Percentiles rank a stretch among this genome's conserved stretches.
Evolutionary conservation across 2,113 vertebrate genomes (phyloP).

Genomic region (Dicentrarchus labrax): DNA sequence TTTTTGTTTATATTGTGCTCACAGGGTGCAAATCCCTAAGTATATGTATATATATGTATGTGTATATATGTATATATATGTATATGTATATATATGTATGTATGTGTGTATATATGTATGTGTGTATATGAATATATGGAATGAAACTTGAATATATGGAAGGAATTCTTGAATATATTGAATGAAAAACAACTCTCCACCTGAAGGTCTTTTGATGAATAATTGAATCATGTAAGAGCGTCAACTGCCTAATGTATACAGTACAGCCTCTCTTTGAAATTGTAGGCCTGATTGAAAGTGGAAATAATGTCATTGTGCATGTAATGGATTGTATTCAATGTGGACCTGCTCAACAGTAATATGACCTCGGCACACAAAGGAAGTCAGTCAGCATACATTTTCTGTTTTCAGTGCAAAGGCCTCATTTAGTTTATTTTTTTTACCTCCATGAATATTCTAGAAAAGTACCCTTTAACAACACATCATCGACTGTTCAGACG

Average conservation of each 20-base stretch:
- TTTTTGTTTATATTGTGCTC: background rate
- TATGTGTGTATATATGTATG: too few species aligned
- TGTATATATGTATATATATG: too few species aligned
- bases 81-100: too few species aligned
- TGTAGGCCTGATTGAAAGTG: background rate
- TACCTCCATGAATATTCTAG: background rate
- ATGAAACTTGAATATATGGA: too few species aligned
- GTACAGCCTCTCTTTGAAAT: constrained; percentile 6
- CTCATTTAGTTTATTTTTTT: background rate
- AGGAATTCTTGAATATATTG: background rate
- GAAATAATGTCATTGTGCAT: background rate
- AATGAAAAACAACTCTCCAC: too few species aligned
- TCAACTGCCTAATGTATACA: constrained; percentile 18
- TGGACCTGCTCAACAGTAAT: background rate
- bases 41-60: background rate
- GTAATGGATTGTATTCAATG: background rate
- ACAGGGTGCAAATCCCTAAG: background rate
- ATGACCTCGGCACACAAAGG: background rate
- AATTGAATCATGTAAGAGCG: constrained; percentile 29
- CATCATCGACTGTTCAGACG: background rate
- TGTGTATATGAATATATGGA: too few species aligned
- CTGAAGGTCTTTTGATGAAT: constrained; percentile 53
- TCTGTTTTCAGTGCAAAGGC: background rate
- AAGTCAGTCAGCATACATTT: too few species aligned
- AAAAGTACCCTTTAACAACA: background rate